Evolutionary conservation across 2,113 vertebrate genomes (phyloP), one percentile per base, ranked within the genome.

Genomic region (Platichthys stellatus): DNA sequence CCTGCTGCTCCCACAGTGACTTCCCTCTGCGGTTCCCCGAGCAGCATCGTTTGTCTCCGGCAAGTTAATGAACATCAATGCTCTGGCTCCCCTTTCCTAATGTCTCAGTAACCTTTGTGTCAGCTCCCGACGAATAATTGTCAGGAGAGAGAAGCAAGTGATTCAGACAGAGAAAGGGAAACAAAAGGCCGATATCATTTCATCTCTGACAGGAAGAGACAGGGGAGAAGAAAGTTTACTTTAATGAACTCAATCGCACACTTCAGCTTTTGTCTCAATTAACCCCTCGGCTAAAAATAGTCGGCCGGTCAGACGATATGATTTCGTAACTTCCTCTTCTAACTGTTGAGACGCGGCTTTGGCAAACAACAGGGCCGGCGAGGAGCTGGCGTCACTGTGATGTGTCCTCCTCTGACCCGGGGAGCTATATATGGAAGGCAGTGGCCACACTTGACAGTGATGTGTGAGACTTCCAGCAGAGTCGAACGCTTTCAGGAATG

Each of bases 51-150:
- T 81, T 67, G 69, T 82, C 69, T 61, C 65, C 10, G 53, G 57
- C 67, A 9, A 38, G 49, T 69, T 69, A 80, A 83, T 61, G 5
- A 69, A 51, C 80, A 73, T 54, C 8, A 60, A 72, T 35, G 75
- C 60, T 58, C 60, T 58, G 47, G 38, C 43, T 31, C 54, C 47
- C 49, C 49, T 76, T 31, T 38, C 24, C 51, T 64, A 83, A 73
- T 59, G 69, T 38, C 72, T 61, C 59, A 0, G 20, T 74, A 67
- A 78, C 83, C 72, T 72, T 76, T 73, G 60, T 78, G 77, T 74
- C 80, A 66, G 56, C 63, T 58, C 65, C 65, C 23, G 76, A 71
- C 14, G 2, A 84, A 71, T 60, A 15, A 24, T 40, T 43, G 57
- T 24, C 57, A 24, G 43, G 14, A 28, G 49, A 21, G 53, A 26